Percentiles rank a stretch among this genome's conserved stretches.
Conservation (phyloP, 2,888 invertebrate species). For the Candidula unifasciata region DNA sequence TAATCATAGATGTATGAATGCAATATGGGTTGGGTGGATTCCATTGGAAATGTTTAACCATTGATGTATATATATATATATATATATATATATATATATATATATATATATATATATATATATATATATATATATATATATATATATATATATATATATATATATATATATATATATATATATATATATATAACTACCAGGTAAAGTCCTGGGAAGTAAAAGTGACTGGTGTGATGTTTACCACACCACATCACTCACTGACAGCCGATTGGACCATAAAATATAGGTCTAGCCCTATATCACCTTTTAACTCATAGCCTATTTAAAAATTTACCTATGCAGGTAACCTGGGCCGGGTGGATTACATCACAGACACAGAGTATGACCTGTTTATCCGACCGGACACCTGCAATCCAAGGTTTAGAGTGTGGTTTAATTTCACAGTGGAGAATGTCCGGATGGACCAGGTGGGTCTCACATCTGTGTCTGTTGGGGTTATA, state of each 20-base stretch:
- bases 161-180: background rate
- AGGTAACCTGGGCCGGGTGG: conserved; percentile 94
- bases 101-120: too few relatives aligned
- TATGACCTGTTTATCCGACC: conserved; percentile 97
- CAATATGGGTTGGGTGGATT: too few relatives aligned
- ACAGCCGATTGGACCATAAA: too few relatives aligned
- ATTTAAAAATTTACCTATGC: conserved; percentile 38
- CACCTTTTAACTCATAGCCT: too few relatives aligned
- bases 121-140: too few relatives aligned
- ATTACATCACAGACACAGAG: conserved; percentile 94
- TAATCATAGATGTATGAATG: background rate
- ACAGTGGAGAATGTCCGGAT: conserved; percentile 95
- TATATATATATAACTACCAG: background rate
- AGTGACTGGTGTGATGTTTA: too few relatives aligned
- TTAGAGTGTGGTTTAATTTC: conserved; percentile 98
- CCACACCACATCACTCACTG: too few relatives aligned
- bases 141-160: background rate
- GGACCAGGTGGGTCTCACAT: conserved; percentile 85
- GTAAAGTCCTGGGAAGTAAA: too few relatives aligned
- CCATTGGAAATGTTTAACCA: too few relatives aligned
- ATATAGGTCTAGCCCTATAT: too few relatives aligned
- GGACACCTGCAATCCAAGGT: conserved; percentile 95
- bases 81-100: too few relatives aligned
- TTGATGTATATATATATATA: too few relatives aligned
- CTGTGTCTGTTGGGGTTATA: background rate